Evolutionary conservation across 2,113 vertebrate species (phyloP), one percentile per base, ranked within the genome.

Genomic region (Oryzias celebensis): DNA sequence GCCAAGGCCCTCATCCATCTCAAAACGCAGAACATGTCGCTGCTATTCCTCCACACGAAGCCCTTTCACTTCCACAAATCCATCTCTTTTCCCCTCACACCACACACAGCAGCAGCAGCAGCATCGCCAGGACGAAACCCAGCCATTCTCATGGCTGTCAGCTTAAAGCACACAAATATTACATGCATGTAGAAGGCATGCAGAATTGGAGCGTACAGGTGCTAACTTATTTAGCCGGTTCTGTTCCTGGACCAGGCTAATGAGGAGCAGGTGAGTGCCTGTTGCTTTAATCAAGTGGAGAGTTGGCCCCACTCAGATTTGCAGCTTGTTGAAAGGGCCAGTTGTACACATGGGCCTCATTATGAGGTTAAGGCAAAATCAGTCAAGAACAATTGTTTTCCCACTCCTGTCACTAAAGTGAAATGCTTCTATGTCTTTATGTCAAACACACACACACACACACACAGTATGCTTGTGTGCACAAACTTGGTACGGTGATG

Each of bases 311-410:
- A 72, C 84, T 55, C 82, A 91, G 88, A 91, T 90, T 89, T 90
- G 90, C 88, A 89, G 89, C 85, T 89, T 88, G 90, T 90, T 92
- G 90, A 91, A 92, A 92, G 88, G 36, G 90, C 86, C 84, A 62
- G 79, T 60, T 42, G 49, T 83, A 88, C 91, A 93, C 88, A 92
- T 93, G 91, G 88, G 83, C 81, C 91, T 92, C 85, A 92, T 92
- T 93, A 93, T 64, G 76, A 78, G 87, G 89, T 89, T 91, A 83
- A 82, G 68, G 88, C 68, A 80, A 91, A 92, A 92, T 91, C 87
- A 91, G 89, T 91, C 90, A 91, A 80, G 84, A 92, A 90, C 90
- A 92, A 90, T 92, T 91, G 91, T 92, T 91, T 92, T 92, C 85
- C 88, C 91, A 90, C 87, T 91, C 77, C 71, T 70, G 80, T 76